phyloP scores from a whole-genome alignment of 30 jellyfish, hydroid and myxozoan genomes.

The Chironex yamaguchii region DNA sequence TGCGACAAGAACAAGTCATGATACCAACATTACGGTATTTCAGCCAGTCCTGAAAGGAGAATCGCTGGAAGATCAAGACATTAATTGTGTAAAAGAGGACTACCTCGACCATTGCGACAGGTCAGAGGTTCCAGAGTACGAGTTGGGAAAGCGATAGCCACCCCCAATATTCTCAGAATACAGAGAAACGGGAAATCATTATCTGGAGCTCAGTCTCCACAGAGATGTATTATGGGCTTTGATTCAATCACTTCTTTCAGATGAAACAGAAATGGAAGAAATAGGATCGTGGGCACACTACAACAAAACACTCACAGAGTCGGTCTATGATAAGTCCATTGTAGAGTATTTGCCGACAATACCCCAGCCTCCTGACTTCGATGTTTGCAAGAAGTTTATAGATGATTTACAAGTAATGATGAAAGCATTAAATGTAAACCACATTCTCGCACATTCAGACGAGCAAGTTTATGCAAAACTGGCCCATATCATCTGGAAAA shows the following conservation, averaged over 20 bases:
- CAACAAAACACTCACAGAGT: not conserved
- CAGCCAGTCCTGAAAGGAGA: not conserved
- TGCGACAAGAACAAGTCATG: too few species aligned
- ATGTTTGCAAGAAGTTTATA: too few species aligned
- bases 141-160: not conserved
- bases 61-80: not conserved
- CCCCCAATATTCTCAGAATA: not conserved
- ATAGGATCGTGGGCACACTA: too few species aligned
- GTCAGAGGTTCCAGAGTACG: conserved; percentile 2
- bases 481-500: not conserved
- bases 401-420: too few species aligned
- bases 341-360: too few species aligned
- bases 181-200: not conserved
- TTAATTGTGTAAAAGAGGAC: not conserved
- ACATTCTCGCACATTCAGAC: conserved; percentile 48
- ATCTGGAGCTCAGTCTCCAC: conserved; percentile 11
- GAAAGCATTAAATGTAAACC: not conserved
- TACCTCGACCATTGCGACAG: too few species aligned
- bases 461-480: conserved; percentile 28
- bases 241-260: conserved; percentile 30
- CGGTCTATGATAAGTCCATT: too few species aligned
- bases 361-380: conserved; percentile 4
- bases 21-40: not conserved
- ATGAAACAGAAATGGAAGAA: conserved; percentile 1
- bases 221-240: conserved; percentile 47